Conservation (phyloP, 1,140 invertebrate genomes). For the Drosophila funebris region DNA sequence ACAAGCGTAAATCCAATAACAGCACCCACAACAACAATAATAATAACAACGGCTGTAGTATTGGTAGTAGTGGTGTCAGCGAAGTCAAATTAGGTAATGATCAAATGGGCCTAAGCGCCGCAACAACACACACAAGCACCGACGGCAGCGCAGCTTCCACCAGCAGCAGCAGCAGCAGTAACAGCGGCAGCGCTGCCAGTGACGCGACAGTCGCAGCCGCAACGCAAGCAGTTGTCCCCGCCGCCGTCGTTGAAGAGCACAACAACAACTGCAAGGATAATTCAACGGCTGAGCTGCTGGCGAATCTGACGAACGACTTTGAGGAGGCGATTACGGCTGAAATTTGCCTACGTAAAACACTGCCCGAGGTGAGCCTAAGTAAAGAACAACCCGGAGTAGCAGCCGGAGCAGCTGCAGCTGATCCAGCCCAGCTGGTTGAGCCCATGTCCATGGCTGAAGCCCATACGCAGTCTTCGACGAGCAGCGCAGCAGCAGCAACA, state of each 20-base stretch:
- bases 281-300: conserved; percentile 70
- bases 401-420: not conserved
- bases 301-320: conserved; percentile 66
- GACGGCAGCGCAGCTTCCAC: conserved; percentile 10
- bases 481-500: conserved; percentile 18
- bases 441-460: conserved; percentile 11
- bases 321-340: conserved; percentile 75
- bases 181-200: conserved; percentile 10
- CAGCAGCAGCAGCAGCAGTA: conserved; percentile 6
- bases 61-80: not conserved
- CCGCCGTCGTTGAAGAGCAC: not conserved
- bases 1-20: conserved; percentile 40
- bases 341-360: conserved; percentile 74
- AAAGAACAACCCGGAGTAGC: conserved; percentile 58
- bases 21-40: conserved; percentile 24
- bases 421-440: conserved; percentile 1
- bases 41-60: not conserved
- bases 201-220: not conserved
- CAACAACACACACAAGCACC: conserved; percentile 54
- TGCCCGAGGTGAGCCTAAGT: conserved; percentile 66
- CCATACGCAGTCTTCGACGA: conserved; percentile 5
- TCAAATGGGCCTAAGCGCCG: conserved; percentile 75
- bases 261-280: conserved; percentile 65
- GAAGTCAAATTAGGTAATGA: conserved; percentile 37
- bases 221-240: not conserved